Percentiles rank a stretch among this genome's conserved stretches.
Conservation (phyloP, 2,113 vertebrate genomes). For the Hippocampus guttulatus region DNA sequence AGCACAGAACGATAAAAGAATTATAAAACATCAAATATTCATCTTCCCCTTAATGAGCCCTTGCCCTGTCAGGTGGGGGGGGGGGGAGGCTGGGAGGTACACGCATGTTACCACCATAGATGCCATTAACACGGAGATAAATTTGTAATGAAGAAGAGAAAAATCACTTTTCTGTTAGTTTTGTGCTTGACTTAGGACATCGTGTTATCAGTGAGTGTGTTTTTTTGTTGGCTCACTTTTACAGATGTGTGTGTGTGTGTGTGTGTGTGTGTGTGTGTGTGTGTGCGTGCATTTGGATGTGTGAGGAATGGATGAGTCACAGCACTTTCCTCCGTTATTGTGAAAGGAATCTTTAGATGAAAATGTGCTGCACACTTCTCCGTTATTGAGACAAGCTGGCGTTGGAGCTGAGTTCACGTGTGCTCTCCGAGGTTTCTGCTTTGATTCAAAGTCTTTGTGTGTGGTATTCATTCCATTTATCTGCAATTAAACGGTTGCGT, state of each 20-base stretch:
- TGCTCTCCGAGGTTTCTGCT: neutral
- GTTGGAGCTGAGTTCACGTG: constrained; percentile 7
- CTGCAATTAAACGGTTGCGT: constrained; percentile 66
- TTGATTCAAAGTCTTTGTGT: neutral
- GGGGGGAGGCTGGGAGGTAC: constrained; percentile 8
- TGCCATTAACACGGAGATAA: constrained; percentile 72
- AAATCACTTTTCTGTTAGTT: constrained; percentile 68
- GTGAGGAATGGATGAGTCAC: constrained; percentile 46
- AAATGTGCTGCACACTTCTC: constrained; percentile 22
- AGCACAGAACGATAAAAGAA: constrained; percentile 70
- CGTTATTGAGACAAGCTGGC: constrained; percentile 11
- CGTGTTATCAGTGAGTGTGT: constrained; percentile 55
- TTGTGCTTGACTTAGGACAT: constrained; percentile 71
- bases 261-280: constrained; percentile 9
- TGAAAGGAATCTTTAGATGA: constrained; percentile 45
- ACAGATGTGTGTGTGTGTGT: neutral
- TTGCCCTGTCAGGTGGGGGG: constrained; percentile 6
- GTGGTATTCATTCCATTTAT: constrained; percentile 57
- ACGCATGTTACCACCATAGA: constrained; percentile 53
- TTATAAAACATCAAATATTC: constrained; percentile 75
- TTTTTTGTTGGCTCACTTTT: constrained; percentile 7
- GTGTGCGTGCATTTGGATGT: constrained; percentile 1
- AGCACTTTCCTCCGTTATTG: constrained; percentile 26
- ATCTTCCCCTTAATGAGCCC: constrained; percentile 71
- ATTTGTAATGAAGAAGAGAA: constrained; percentile 73